Percentiles rank a stretch among this genome's conserved stretches.
Evolutionary conservation across 2,888 invertebrate species (phyloP).

Genomic region (Panopea generosa): DNA sequence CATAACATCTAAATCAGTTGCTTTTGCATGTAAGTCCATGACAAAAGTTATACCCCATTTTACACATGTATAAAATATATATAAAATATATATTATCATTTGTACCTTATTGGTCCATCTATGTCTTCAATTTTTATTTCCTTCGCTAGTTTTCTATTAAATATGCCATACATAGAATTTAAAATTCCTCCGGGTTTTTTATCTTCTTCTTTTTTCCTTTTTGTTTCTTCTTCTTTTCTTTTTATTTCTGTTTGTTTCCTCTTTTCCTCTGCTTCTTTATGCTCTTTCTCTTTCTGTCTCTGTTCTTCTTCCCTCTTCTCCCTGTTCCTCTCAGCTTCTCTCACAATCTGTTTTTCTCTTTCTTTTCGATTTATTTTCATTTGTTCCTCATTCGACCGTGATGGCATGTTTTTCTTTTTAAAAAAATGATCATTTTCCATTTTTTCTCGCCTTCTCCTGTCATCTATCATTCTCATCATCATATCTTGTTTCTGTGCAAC

Average conservation of each 20-base stretch:
- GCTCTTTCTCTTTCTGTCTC: neutral
- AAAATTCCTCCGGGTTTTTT: neutral
- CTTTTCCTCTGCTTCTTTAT: conserved; percentile 8
- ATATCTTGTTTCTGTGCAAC: no score
- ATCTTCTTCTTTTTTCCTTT: conserved; percentile 9
- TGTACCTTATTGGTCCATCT: no score
- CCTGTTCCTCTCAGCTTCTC: neutral
- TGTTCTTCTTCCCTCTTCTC: neutral
- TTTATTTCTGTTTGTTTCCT: neutral
- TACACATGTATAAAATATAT: no score
- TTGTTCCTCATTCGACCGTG: conserved; percentile 1
- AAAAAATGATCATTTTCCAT: neutral
- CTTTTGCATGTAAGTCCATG: no score
- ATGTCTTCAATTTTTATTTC: no score
- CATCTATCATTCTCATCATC: no score
- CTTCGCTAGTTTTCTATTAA: neutral
- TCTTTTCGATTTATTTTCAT: conserved; percentile 4
- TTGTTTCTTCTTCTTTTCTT: conserved; percentile 1
- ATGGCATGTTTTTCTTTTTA: neutral
- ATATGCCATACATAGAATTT: conserved; percentile 4
- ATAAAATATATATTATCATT: no score
- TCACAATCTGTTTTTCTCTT: conserved; percentile 8
- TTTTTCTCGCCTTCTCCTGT: no score
- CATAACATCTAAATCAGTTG: no score
- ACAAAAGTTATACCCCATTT: no score